A percentile compares a stretch with the other conserved stretches of the same genome.
Conservation (phyloP, 2,113 vertebrate genomes). For the Corydoras sp. region DNA sequence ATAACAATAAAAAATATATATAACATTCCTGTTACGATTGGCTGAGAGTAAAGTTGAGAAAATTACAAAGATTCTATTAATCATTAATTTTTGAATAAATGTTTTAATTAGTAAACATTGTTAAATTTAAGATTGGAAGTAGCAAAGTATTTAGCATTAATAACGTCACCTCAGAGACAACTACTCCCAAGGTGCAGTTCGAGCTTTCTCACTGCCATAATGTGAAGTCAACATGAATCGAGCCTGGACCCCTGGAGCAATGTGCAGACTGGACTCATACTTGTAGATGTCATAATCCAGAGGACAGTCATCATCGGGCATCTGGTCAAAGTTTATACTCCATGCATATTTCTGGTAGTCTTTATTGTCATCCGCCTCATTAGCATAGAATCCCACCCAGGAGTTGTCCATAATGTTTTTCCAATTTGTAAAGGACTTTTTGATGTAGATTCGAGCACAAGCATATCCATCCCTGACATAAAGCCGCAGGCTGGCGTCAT, state of each 20-base stretch:
- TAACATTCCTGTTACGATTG: too few relatives aligned
- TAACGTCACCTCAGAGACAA: too few relatives aligned
- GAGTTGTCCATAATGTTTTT: neutral
- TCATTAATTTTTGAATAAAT: too few relatives aligned
- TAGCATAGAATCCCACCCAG: constrained; percentile 27
- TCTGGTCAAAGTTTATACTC: neutral
- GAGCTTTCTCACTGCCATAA: neutral
- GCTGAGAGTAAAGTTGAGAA: too few relatives aligned
- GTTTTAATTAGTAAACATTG: too few relatives aligned
- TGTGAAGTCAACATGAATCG: constrained; percentile 4
- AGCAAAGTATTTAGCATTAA: too few relatives aligned
- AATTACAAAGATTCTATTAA: too few relatives aligned
- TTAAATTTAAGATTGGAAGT: too few relatives aligned
- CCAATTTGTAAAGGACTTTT: constrained; percentile 24
- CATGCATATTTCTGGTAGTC: neutral
- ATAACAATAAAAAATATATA: too few relatives aligned
- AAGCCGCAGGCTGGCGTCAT: constrained; percentile 15
- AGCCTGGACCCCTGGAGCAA: constrained; percentile 22
- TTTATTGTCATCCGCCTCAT: neutral
- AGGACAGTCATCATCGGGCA: too few relatives aligned
- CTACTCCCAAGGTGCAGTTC: constrained; percentile 22
- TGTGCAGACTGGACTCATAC: neutral
- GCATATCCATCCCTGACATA: constrained; percentile 14
- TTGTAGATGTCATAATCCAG: constrained; percentile 19
- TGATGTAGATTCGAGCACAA: constrained; percentile 27